Percentiles rank a stretch among this genome's conserved stretches.
phyloP scores from a whole-genome alignment of 2,888 invertebrate species.

The Ectemnius lituratus region DNA sequence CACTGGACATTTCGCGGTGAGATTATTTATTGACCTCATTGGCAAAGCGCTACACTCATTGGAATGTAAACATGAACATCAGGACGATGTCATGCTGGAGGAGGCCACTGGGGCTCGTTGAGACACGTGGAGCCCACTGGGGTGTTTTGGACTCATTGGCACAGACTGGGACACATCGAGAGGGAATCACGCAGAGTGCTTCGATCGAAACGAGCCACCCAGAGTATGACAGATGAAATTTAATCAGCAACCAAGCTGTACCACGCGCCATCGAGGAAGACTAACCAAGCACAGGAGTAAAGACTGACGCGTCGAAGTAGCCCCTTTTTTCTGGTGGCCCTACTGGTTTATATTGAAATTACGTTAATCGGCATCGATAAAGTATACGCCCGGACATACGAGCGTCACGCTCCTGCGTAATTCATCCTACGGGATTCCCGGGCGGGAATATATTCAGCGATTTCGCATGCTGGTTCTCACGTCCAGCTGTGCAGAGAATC shows the following conservation, averaged over 20 bases:
- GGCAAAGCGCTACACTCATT: not conserved
- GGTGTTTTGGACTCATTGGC: not conserved
- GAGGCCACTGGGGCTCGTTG: not conserved
- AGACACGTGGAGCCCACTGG: not conserved
- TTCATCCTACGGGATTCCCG: slow-evolving; percentile 50
- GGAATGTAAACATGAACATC: not conserved
- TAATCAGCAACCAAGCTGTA: not conserved
- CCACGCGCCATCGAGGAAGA: not conserved
- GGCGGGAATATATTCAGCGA: slow-evolving; percentile 57
- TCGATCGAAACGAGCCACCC: not conserved
- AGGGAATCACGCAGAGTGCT: not conserved
- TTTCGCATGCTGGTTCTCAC: slow-evolving; percentile 57
- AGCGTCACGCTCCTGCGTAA: slow-evolving; percentile 43
- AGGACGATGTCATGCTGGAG: not conserved
- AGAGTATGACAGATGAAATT: slow-evolving; percentile 5
- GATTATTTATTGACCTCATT: not conserved
- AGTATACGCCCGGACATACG: slow-evolving; percentile 41
- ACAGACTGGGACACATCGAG: not conserved
- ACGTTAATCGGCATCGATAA: slow-evolving; percentile 56
- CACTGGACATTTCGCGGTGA: not conserved
- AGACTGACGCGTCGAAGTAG: not conserved
- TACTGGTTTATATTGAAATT: slow-evolving; percentile 47
- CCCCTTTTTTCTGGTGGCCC: not conserved
- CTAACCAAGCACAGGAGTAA: not conserved
- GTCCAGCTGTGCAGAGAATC: slow-evolving; percentile 61